A percentile compares a stretch with the other conserved stretches of the same genome.
These are phyloP conservation scores for Laticauda colubrina DNA, from an alignment of 2,113 vertebrate species.

Conservation along the genomic window DNA sequence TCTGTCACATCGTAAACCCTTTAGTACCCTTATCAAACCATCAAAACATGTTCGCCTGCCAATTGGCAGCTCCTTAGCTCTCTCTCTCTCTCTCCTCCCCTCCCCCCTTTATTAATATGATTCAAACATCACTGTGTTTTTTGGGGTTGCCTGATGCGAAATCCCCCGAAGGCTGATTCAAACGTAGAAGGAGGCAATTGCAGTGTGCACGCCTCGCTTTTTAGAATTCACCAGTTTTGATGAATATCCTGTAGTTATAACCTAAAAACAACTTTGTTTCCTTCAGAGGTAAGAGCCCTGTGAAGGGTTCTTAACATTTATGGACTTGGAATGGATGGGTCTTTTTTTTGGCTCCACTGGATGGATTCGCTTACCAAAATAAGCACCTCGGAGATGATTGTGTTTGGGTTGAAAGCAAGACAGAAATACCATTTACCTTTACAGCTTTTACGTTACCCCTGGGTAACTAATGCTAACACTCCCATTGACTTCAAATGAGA, in stretches of 20 bases:
- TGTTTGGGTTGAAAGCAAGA: slow-evolving; percentile 58
- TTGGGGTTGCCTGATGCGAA: slow-evolving; percentile 69
- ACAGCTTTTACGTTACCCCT: slow-evolving; percentile 64
- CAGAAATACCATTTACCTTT: slow-evolving; percentile 64
- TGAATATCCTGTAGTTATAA: slow-evolving; percentile 56
- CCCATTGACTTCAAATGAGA: slow-evolving; percentile 43
- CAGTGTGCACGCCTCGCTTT: slow-evolving; percentile 50
- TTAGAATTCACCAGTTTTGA: slow-evolving; percentile 50
- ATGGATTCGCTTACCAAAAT: slow-evolving; percentile 71
- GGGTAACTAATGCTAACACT: slow-evolving; percentile 55
- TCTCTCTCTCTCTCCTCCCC: slow-evolving; percentile 29
- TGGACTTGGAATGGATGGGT: slow-evolving; percentile 54
- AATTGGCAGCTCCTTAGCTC: slow-evolving; percentile 76
- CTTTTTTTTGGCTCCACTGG: slow-evolving; percentile 51
- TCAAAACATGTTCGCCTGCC: slow-evolving; percentile 79
- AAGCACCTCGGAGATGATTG: slow-evolving; percentile 63
- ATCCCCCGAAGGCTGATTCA: slow-evolving; percentile 74
- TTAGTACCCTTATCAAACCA: slow-evolving; percentile 87
- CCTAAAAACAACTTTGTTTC: slow-evolving; percentile 65
- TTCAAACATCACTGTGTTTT: slow-evolving; percentile 72
- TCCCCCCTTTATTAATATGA: slow-evolving; percentile 74
- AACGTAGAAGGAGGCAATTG: slow-evolving; percentile 60
- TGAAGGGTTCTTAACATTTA: slow-evolving; percentile 69
- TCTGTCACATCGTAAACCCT: slow-evolving; percentile 93
- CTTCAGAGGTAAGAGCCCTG: slow-evolving; percentile 59